Evolutionary conservation across 1,140 invertebrate genomes (phyloP).

Genomic region (Copidosoma floridanum): DNA sequence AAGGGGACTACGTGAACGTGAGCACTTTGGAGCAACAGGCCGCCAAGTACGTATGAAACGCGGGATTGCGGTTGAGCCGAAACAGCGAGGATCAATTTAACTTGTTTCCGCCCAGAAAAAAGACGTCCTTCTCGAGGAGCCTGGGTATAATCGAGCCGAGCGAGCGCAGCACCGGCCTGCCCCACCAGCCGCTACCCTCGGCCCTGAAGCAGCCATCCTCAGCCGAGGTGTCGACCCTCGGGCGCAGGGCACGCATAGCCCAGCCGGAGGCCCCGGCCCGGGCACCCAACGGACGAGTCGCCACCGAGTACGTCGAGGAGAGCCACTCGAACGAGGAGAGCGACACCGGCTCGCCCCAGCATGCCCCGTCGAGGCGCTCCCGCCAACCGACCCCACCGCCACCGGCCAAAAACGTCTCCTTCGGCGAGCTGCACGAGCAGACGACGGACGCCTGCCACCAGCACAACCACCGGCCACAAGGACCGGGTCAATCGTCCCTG

Average conservation of each 20-base stretch:
- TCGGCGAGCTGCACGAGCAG: slow-evolving; percentile 49
- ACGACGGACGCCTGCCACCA: slow-evolving; percentile 43
- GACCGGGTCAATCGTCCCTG: too few relatives aligned
- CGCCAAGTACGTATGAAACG: slow-evolving; percentile 46
- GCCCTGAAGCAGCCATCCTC: slow-evolving; percentile 33
- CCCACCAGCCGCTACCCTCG: too few relatives aligned
- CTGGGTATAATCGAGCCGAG: slow-evolving; percentile 36
- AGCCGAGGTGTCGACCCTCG: slow-evolving; percentile 28
- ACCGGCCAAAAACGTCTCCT: slow-evolving; percentile 52
- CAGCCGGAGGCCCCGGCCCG: neutral
- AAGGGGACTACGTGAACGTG: slow-evolving; percentile 58
- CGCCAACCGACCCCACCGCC: slow-evolving; percentile 49
- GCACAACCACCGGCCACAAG: slow-evolving; percentile 48
- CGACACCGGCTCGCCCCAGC: slow-evolving; percentile 42
- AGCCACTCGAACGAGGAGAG: slow-evolving; percentile 42
- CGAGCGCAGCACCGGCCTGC: neutral
- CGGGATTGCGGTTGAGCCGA: too few relatives aligned
- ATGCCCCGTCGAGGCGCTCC: slow-evolving; percentile 32
- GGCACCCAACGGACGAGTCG: neutral
- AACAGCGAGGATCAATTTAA: too few relatives aligned
- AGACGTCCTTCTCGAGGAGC: slow-evolving; percentile 43
- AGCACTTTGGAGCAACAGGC: slow-evolving; percentile 42
- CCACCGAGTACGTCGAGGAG: slow-evolving; percentile 27
- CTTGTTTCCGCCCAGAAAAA: slow-evolving; percentile 40
- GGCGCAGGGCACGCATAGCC: slow-evolving; percentile 1